These are phyloP conservation scores for Lutjanus erythropterus DNA, from an alignment of 2,113 vertebrate genomes.

Conservation along the genomic window DNA sequence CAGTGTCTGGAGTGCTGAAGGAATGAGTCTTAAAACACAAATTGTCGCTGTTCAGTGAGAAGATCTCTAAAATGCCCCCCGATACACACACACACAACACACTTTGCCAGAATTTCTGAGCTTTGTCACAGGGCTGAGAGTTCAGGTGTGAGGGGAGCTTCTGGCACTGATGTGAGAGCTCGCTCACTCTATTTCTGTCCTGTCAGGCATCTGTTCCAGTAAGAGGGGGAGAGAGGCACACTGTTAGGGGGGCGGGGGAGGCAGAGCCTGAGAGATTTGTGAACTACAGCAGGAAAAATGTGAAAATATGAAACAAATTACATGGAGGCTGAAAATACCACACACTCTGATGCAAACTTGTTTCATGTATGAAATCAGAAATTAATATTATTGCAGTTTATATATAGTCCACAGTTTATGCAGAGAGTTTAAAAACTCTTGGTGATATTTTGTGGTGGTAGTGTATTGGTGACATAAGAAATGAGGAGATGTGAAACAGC, in stretches of 20 bases:
- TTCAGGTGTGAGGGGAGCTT: constrained; percentile 5
- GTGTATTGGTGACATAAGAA: background rate
- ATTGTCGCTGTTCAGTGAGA: no score
- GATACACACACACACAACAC: no score
- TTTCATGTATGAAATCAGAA: background rate
- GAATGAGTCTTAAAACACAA: no score
- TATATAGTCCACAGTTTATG: no score
- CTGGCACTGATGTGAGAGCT: constrained; percentile 32
- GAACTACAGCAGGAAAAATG: background rate
- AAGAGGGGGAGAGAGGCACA: constrained; percentile 44
- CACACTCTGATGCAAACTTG: background rate
- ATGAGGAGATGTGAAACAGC: constrained; percentile 25
- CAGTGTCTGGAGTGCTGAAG: no score
- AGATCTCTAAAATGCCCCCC: no score
- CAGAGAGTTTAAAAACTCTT: background rate
- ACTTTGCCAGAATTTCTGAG: background rate
- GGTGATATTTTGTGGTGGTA: background rate
- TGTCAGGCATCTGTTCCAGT: constrained; percentile 69
- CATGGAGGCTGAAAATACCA: background rate
- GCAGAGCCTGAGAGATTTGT: background rate
- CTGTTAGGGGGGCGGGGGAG: background rate
- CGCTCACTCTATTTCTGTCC: constrained; percentile 80
- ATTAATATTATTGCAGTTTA: no score
- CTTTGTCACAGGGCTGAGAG: constrained; percentile 6
- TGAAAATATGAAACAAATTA: background rate